A percentile compares a stretch with the other conserved stretches of the same genome.
phyloP scores from a whole-genome alignment of 2,797 vertebrate species.

The Sorex maritimensis region DNA sequence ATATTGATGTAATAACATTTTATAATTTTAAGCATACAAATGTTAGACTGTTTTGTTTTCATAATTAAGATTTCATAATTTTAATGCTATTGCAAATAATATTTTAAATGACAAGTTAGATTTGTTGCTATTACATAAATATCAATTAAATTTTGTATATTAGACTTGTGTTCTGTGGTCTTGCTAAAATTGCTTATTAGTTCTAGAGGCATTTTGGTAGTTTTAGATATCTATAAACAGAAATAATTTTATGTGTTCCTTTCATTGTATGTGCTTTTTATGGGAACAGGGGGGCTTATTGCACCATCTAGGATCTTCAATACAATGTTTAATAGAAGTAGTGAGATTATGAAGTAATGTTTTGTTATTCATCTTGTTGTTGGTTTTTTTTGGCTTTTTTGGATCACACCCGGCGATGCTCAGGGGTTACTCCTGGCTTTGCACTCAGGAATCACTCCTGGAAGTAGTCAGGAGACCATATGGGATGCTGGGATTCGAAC shows the following conservation, averaged over 20 bases:
- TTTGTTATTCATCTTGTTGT: no score
- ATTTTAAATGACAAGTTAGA: conserved; percentile 34
- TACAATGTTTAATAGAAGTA: neutral
- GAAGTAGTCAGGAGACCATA: no score
- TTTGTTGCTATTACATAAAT: conserved; percentile 64
- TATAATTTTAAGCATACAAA: conserved; percentile 29
- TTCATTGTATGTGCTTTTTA: conserved; percentile 32
- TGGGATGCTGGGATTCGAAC: no score
- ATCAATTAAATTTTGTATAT: conserved; percentile 46
- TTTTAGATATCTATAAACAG: conserved; percentile 51
- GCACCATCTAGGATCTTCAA: neutral
- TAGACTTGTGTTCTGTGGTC: neutral
- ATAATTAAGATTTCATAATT: conserved; percentile 43
- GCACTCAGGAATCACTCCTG: no score
- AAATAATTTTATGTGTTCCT: conserved; percentile 55
- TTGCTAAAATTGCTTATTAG: conserved; percentile 22
- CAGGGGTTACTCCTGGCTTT: no score
- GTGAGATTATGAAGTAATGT: no score
- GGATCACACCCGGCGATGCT: no score
- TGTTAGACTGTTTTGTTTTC: conserved; percentile 65
- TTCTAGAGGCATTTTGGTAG: conserved; percentile 49
- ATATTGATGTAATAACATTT: neutral
- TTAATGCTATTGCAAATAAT: conserved; percentile 35
- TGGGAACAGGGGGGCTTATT: neutral
- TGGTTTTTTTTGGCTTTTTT: no score